Evolutionary conservation across 2,888 invertebrate genomes (phyloP), one percentile per base, ranked within the genome.

Genomic region (Siphonodentalium dalli): DNA sequence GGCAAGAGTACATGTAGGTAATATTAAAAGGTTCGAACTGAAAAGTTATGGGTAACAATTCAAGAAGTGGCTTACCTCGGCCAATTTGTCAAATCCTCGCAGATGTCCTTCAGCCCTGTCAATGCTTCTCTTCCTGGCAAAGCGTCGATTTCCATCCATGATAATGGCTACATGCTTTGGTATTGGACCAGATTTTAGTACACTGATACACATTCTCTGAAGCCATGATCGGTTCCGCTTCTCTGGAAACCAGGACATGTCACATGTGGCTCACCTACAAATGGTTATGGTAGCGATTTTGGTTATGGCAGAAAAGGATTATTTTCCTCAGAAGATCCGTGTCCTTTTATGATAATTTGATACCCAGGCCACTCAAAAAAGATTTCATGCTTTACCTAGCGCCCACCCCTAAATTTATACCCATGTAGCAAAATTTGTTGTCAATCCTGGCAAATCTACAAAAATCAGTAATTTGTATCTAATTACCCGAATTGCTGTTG

Each of bases 81-180:
- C 75, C 29, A 85, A 65, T 65, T 82, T 83, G 35, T 83, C 80
- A 72, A 85, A 84, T 20, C 84, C 85, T 56, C 75, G 75, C 28
- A 80, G 65, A 82, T 99, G 98, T 0, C 98, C 95, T 65, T 89
- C 87, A 42, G 88, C 85, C 71, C 88, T 89, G 9, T 88, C 85
- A 0, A 92, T 86, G 37, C 89, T 87, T 37, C 87, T 87, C 74
- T 91, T 92, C 62, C 87, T 88, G 0, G 98, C 98, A 83, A 88
- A 99, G 47, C 98, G 86, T 48, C 98, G 86, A 82, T 99, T 99
- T 6, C 98, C 98, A 83, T 99, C 98, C 97, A 99, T 98, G 58
- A 99, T 98, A 77, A 99, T 90, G 1, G 97, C 97, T 62, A 99
- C 86, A 82, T 99, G 99, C 59, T 87, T 86, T 0, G 98, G 98